Conservation (phyloP, 2,797 vertebrate species). For the Prionace glauca region DNA sequence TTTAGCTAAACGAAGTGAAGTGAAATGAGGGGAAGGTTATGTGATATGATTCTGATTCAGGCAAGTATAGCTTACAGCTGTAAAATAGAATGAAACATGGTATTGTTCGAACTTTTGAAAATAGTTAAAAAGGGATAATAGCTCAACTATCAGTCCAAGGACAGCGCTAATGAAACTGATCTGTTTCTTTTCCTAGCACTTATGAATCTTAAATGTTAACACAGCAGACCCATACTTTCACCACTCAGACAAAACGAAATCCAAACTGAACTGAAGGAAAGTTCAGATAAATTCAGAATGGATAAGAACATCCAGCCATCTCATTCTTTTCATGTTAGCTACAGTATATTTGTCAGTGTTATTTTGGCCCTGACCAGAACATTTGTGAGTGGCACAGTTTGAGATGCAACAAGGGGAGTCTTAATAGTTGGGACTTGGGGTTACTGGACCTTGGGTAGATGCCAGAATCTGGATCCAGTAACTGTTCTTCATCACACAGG, state of each 20-base stretch:
- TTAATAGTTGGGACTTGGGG: neutral
- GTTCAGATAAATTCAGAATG: slow-evolving; percentile 13
- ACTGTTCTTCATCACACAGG: neutral
- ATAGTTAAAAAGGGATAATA: neutral
- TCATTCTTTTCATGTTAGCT: neutral
- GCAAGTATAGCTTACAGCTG: neutral
- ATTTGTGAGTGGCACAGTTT: neutral
- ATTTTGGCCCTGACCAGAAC: neutral
- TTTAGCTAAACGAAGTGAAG: neutral
- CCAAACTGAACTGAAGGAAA: slow-evolving; percentile 11
- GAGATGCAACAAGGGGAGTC: neutral
- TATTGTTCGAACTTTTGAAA: neutral
- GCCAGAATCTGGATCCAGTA: slow-evolving; percentile 20
- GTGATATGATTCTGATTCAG: neutral
- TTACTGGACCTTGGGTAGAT: neutral
- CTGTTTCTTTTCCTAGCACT: neutral
- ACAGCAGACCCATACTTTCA: neutral
- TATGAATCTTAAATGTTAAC: slow-evolving; percentile 5
- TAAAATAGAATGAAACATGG: neutral
- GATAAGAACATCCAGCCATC: neutral
- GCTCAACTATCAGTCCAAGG: neutral
- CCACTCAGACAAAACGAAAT: neutral
- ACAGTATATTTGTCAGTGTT: neutral
- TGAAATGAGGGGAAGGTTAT: neutral
- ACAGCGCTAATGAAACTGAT: neutral